These are phyloP conservation scores for Phoronis australis DNA, from an alignment of 2,888 invertebrate genomes.

Conservation along the genomic window DNA sequence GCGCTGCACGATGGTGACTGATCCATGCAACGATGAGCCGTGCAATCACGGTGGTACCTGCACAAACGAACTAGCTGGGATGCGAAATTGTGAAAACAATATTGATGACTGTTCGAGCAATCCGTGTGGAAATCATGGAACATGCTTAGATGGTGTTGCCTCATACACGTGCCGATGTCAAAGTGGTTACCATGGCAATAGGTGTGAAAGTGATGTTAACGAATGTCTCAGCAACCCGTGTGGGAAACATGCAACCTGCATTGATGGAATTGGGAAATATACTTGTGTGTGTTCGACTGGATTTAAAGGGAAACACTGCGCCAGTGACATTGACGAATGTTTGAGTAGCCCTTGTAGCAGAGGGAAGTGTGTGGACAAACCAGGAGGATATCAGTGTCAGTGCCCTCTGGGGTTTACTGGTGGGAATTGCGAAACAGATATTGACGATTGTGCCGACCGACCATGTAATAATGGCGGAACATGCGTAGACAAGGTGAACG, in stretches of 20 bases:
- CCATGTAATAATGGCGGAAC: constrained; percentile 24
- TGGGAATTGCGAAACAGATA: constrained; percentile 22
- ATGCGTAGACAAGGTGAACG: constrained; percentile 26
- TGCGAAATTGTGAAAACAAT: too few relatives aligned
- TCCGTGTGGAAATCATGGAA: constrained; percentile 28
- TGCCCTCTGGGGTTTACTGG: constrained; percentile 24
- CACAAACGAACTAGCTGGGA: constrained; percentile 5
- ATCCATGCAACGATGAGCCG: constrained; percentile 26
- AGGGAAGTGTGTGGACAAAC: constrained; percentile 77
- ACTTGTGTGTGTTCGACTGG: constrained; percentile 25
- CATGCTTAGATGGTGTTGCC: constrained; percentile 21
- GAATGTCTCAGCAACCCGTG: constrained; percentile 86
- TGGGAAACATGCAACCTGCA: constrained; percentile 45
- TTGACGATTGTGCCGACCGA: constrained; percentile 22
- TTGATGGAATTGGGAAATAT: constrained; percentile 18
- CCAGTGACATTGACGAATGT: constrained; percentile 80
- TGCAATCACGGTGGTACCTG: constrained; percentile 37
- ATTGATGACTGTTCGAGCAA: constrained; percentile 23
- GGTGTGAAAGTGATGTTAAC: constrained; percentile 95
- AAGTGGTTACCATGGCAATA: constrained; percentile 61
- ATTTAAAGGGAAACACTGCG: constrained; percentile 28
- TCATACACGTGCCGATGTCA: constrained; percentile 53
- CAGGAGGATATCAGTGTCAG: constrained; percentile 23
- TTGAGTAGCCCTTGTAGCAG: constrained; percentile 93
- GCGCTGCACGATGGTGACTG: constrained; percentile 23